These are phyloP conservation scores for Acanthosoma haemorrhoidale DNA, from an alignment of 2,888 invertebrate species.

Conservation along the genomic window DNA sequence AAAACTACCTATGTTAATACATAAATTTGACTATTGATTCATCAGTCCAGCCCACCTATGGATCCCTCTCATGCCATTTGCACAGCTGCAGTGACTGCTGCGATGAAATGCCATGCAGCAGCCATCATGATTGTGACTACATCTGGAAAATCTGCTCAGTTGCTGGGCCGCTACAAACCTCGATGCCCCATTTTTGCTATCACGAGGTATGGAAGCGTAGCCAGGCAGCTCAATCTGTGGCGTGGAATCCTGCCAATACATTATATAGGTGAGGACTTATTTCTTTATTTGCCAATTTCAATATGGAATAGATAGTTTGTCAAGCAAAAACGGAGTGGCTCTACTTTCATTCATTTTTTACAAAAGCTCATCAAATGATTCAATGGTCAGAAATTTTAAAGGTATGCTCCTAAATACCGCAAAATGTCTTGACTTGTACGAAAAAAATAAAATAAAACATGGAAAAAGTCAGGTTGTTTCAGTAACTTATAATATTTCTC, in stretches of 20 bases:
- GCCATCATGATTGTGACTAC: conserved; percentile 77
- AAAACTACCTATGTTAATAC: background rate
- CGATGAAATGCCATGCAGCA: conserved; percentile 60
- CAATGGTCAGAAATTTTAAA: too few species aligned
- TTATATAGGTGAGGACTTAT: conserved; percentile 53
- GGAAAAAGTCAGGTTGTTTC: too few species aligned
- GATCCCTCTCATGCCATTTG: conserved; percentile 65
- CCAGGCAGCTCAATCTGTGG: conserved; percentile 63
- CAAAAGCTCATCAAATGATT: too few species aligned
- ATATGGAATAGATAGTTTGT: background rate
- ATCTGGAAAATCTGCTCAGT: conserved; percentile 63
- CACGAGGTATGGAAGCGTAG: conserved; percentile 61
- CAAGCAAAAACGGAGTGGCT: too few species aligned
- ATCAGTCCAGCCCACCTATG: conserved; percentile 52
- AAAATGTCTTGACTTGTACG: too few species aligned
- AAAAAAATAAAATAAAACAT: too few species aligned
- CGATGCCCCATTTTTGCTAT: conserved; percentile 70
- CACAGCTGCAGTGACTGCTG: conserved; percentile 67
- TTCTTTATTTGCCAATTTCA: too few species aligned
- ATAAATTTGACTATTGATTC: too few species aligned
- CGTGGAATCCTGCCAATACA: conserved; percentile 61
- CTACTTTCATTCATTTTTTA: too few species aligned
- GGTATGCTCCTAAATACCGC: too few species aligned
- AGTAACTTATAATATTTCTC: too few species aligned
- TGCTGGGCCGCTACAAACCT: conserved; percentile 63